Evolutionary conservation across 2,888 invertebrate species (phyloP), one percentile per base, ranked within the genome.

Genomic region (Rhimphoctona megacephalus): DNA sequence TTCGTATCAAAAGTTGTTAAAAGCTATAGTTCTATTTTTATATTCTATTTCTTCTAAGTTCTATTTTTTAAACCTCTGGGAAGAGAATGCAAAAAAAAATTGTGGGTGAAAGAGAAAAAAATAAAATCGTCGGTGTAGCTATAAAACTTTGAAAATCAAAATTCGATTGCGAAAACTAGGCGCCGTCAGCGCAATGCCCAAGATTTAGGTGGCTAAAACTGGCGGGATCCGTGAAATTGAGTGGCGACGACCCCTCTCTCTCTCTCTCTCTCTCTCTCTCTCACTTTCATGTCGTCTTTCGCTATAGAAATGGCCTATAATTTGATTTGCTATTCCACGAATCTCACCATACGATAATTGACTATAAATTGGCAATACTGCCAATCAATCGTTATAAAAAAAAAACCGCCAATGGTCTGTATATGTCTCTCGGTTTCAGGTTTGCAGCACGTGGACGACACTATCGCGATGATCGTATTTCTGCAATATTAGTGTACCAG

Each of bases 341-440:
- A 93, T 90, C 89, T 87, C 91, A 89, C 86, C 88, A 83, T 87
- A 85, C 88, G 90, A 90, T 93, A 93, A 93, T 93, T 93, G 92
- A 90, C 91, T 89, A 69, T 82, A 93, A 93, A 93, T 93, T 93
- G 92, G 89, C 91, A 93, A 93, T 92, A 91, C 93, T 93, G 94
- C 93, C 93, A 93, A 94, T 94, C 93, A 94, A 93, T 93, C 91
- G 90, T 90, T 90, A 91, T 92, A 92, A 91, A 93, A 92, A 92
- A 92, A 93, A n/a, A 43, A 39, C 39, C 43, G 78, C n/a, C 5
- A 11, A 36, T 52, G 22, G 54, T 57, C 76, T 81, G 69, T 57
- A 52, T 17, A 30, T 22, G 30, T 43, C 70, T 72, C 77, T 85
- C 83, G 77, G 52, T 77, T n/a, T 74, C 76, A 69, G 69, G 70